Base-by-base conservation (phyloP, 2,888 invertebrate genomes). In the Clitarchus hookeri region DNA sequence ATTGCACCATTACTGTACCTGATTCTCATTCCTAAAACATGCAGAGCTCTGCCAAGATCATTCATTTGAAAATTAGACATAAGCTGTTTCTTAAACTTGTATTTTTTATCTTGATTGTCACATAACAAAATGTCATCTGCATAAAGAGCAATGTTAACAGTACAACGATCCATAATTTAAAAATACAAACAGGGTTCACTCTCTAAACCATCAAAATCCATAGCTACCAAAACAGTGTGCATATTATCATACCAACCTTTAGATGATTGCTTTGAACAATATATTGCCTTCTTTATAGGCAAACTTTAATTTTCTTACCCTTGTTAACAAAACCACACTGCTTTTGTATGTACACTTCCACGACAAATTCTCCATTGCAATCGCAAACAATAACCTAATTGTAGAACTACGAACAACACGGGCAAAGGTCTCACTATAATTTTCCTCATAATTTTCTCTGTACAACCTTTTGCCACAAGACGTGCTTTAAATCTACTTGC, bases 111-210 rank as follows among this genome's bases (percentile, higher is more conserved):
- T 12, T 2, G 44, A 84, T 36, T 36, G 23, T 84, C 13, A 6
- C 84, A 4, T 13, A 48, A 27, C 27, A 25, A 84, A 44, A 26
- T 27, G 36, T 84, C 27, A 27, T 84, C 9, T 44, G 6, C 44
- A 84, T 25, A 84, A 44, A 25, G 25, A 13, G 25, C 25, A 27
- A 25, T 84, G 25, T 6, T 84, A 13, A 44, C 25, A 27, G 6
- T 26, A 48, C 48, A 48, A 48, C 6, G 3, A 48, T 48, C 48
- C 16, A 11, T 48, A 48, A 16, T 48, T 48, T 84, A 6, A 6
- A 44, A 25, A 44, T 84, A 84, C 26, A 84, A 48, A n/a, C 84
- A 84, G 82, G 84, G 84, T 48, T 84, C 84, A 53, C 25, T 6
- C 36, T 84, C n/a, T 23, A 36, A 2, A 25, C 36, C 1, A 25